These are phyloP conservation scores for Etheostoma spectabile DNA, from an alignment of 2,113 vertebrate species.

Conservation along the genomic window DNA sequence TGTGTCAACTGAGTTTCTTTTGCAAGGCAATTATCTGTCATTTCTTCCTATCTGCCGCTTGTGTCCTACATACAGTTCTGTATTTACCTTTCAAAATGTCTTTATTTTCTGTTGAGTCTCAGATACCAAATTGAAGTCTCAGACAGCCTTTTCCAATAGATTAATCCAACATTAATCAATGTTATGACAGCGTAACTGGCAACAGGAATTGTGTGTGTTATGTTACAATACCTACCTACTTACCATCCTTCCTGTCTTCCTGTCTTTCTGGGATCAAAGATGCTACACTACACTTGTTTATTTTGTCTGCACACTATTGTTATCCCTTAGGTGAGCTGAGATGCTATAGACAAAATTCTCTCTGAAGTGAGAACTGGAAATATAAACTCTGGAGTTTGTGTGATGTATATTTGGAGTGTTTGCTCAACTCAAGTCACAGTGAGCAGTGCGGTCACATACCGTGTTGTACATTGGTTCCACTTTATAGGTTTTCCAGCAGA, in stretches of 20 bases:
- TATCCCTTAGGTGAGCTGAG: constrained; percentile 58
- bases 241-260: not conserved
- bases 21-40: constrained; percentile 54
- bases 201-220: not conserved
- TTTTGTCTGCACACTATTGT: constrained; percentile 58
- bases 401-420: constrained; percentile 45
- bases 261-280: constrained; percentile 29
- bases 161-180: constrained; percentile 41
- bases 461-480: constrained; percentile 24
- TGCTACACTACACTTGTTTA: constrained; percentile 52
- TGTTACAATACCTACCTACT: not conserved
- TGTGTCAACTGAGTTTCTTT: constrained; percentile 49
- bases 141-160: constrained; percentile 18
- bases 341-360: constrained; percentile 50
- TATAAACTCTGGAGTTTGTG: constrained; percentile 37
- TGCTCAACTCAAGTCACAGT: constrained; percentile 25
- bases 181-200: constrained; percentile 23
- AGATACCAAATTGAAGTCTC: constrained; percentile 42
- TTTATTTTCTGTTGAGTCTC: constrained; percentile 36
- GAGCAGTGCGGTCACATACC: constrained; percentile 37
- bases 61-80: constrained; percentile 52
- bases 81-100: constrained; percentile 55
- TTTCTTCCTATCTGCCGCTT: constrained; percentile 39
- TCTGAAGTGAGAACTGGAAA: constrained; percentile 50
- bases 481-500: constrained; percentile 45